phyloP scores from a whole-genome alignment of 2,797 vertebrate species.

The Falco concolor region DNA sequence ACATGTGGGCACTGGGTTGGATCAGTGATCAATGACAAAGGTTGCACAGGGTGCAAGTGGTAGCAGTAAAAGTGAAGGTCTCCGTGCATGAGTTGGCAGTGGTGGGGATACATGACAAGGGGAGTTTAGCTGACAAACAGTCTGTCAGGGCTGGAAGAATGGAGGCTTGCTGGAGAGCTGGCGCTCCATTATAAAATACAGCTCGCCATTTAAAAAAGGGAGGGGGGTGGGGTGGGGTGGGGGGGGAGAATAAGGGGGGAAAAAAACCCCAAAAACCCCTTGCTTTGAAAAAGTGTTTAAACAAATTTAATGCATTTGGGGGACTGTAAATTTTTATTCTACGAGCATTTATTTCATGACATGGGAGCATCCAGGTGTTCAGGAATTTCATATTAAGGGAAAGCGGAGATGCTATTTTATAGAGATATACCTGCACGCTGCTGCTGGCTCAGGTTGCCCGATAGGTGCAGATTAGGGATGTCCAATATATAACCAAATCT shows the following conservation, averaged over 20 bases:
- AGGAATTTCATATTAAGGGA: constrained; percentile 47
- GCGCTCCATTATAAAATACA: constrained; percentile 81
- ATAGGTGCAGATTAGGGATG: background rate
- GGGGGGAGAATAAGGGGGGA: accelerated
- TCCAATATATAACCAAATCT: background rate
- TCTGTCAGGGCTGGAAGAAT: constrained; percentile 89
- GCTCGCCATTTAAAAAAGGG: constrained; percentile 59
- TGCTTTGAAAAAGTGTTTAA: constrained; percentile 77
- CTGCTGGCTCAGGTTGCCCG: background rate
- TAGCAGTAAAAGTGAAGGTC: constrained; percentile 92
- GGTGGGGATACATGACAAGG: constrained; percentile 85
- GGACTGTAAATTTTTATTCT: constrained; percentile 80
- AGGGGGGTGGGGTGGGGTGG: too few relatives aligned
- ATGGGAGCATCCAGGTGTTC: constrained; percentile 58
- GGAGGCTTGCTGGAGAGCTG: constrained; percentile 80
- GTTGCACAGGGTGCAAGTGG: constrained; percentile 84
- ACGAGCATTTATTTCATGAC: constrained; percentile 70
- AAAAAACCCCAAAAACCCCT: constrained; percentile 19
- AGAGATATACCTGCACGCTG: background rate
- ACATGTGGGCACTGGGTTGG: constrained; percentile 97
- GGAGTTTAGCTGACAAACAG: constrained; percentile 93
- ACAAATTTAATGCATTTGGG: constrained; percentile 77
- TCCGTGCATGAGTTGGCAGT: constrained; percentile 86
- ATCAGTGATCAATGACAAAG: constrained; percentile 99
- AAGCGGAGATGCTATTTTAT: constrained; percentile 13